Base-by-base conservation (phyloP, 2,888 invertebrate genomes). In the Colletes collaris region DNA sequence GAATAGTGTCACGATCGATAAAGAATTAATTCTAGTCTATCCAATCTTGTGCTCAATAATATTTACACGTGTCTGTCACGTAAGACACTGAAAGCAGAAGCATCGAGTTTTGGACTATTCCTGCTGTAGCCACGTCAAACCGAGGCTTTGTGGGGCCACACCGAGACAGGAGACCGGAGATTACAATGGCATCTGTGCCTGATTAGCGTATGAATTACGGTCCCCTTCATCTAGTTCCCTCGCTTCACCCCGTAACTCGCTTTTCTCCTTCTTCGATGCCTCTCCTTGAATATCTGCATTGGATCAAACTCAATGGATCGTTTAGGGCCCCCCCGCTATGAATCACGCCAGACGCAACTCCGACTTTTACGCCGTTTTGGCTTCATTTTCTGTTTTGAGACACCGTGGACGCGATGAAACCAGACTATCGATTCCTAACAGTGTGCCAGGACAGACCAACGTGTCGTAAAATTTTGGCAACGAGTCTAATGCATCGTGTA, bases 161-260 rank as follows among this genome's bases (percentile, higher is more conserved):
- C 81, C 86, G 89, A 90, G 87, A 87, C 90, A 85, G 89, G 90
- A 90, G 91, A 91, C 92, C 92, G 92, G 92, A 92, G 92, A 92
- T 92, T 92, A 92, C 92, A 92, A 92, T 92, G 92, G 92, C 92
- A 92, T 92, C 92, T 92, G 91, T 91, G 90, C 91, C 86, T 91
- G 92, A 92, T 92, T 92, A 92, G 92, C 92, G 92, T 92, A 92
- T 92, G 92, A 92, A 92, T 92, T 92, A 92, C 91, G 92, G 53
- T 87, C 82, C 82, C 83, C 83, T 73, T 86, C 77, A 78, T 87
- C 86, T 84, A 83, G 76, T 82, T 78, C 75, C 80, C 73, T 72
- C 58, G 55, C 73, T 44, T 62, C 70, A 49, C 67, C 64, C 70
- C 35, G 60, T 69, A 53, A 76, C 81, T 78, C 72, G 72, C 56